Percentiles rank a stretch among this genome's conserved stretches.
phyloP scores from a whole-genome alignment of 2,888 invertebrate species.

The Gonocerus acuteangulatus region DNA sequence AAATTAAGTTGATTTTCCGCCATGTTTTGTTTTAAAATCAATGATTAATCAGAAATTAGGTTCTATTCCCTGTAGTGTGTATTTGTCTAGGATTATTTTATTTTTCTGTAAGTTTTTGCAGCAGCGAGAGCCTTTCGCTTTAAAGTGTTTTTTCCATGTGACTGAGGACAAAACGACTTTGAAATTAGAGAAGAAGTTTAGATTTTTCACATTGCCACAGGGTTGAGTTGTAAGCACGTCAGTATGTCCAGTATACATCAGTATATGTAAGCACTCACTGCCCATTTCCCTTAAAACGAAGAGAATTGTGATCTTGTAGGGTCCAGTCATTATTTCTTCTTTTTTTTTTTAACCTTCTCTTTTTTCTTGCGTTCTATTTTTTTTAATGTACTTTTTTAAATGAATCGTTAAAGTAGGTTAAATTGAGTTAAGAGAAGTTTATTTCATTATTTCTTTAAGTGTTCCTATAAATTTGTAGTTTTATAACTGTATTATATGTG shows the following conservation, averaged over 20 bases:
- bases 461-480: slow-evolving; percentile 5
- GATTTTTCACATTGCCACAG: slow-evolving; percentile 22
- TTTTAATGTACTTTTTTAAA: too few species aligned
- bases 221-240: slow-evolving; percentile 24
- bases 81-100: neutral
- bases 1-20: slow-evolving; percentile 1
- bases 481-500: slow-evolving; percentile 2
- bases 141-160: slow-evolving; percentile 17
- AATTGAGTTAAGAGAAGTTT: neutral
- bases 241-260: slow-evolving; percentile 14
- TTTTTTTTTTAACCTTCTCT: neutral
- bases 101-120: slow-evolving; percentile 6
- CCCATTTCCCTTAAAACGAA: slow-evolving; percentile 14
- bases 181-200: slow-evolving; percentile 8
- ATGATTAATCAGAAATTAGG: neutral
- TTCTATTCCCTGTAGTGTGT: neutral
- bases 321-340: slow-evolving; percentile 9
- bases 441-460: slow-evolving; percentile 9
- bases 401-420: too few species aligned
- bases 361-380: neutral
- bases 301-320: slow-evolving; percentile 24
- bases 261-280: too few species aligned
- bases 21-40: slow-evolving; percentile 7
- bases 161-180: slow-evolving; percentile 20
- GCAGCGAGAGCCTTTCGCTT: slow-evolving; percentile 16